Conservation (phyloP, 1,140 invertebrate species). For the Microplitis demolitor region DNA sequence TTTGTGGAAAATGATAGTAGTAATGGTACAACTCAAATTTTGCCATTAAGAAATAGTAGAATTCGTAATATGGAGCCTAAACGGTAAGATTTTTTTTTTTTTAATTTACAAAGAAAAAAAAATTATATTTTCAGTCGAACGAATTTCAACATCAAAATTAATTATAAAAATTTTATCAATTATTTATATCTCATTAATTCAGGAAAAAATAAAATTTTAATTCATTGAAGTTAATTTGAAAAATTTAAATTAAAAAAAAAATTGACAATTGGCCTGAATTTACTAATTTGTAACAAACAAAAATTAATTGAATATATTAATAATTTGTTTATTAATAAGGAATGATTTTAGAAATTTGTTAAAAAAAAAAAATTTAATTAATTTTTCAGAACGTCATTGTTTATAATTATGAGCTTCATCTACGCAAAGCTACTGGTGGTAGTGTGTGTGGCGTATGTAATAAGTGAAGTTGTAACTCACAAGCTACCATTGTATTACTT, state of each 20-base stretch:
- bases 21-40: conserved; percentile 20
- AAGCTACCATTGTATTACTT: conserved; percentile 89
- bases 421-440: conserved; percentile 91
- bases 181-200: too few relatives aligned
- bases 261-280: too few relatives aligned
- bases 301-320: too few relatives aligned
- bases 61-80: conserved; percentile 42
- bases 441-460: conserved; percentile 88
- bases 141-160: too few relatives aligned
- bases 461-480: conserved; percentile 91
- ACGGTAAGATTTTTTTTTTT: conserved; percentile 44
- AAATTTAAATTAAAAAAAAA: too few relatives aligned
- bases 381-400: conserved; percentile 85
- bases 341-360: neutral
- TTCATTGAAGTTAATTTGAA: neutral
- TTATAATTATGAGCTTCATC: conserved; percentile 93
- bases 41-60: conserved; percentile 39
- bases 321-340: neutral
- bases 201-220: neutral
- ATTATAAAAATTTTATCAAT: too few relatives aligned
- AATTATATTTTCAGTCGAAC: too few relatives aligned
- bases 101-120: neutral
- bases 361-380: conserved; percentile 32
- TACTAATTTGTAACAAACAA: too few relatives aligned
- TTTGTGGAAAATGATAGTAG: conserved; percentile 44